Evolutionary conservation across 30 jellyfish, hydroid and myxozoan species (phyloP).

Genomic region (Chironex yamaguchii): DNA sequence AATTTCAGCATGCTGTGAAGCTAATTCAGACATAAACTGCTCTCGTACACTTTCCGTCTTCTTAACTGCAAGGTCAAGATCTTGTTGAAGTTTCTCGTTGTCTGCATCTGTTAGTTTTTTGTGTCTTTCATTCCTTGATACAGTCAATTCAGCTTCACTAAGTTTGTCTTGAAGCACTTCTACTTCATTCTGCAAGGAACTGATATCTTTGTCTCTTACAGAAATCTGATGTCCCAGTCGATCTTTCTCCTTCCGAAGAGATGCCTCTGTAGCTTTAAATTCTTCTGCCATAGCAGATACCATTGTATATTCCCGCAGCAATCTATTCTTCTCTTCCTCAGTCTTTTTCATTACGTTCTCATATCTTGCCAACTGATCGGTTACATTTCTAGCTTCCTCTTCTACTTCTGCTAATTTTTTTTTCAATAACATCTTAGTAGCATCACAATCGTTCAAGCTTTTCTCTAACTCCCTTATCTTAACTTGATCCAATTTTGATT

Average conservation of each 20-base stretch:
- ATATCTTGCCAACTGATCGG: neutral
- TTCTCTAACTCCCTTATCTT: neutral
- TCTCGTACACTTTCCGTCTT: neutral
- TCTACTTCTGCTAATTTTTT: neutral
- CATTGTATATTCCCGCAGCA: neutral
- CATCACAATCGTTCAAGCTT: neutral
- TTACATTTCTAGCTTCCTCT: neutral
- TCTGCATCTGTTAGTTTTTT: neutral
- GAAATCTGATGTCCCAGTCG: neutral
- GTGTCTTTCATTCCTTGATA: neutral
- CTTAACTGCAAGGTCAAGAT: neutral
- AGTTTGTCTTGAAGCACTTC: neutral
- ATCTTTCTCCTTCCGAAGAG: neutral
- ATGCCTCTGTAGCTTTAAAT: neutral
- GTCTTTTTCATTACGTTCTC: neutral
- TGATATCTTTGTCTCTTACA: neutral
- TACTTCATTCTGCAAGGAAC: neutral
- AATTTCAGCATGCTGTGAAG: neutral
- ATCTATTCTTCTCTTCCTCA: neutral
- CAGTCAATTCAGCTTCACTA: neutral
- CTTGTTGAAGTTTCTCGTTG: neutral
- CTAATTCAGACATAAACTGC: neutral
- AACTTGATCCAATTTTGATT: neutral
- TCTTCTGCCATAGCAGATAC: neutral
- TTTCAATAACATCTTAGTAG: too few relatives aligned